phyloP scores from a whole-genome alignment of 2,113 vertebrate genomes.

The Salvator merianae region DNA sequence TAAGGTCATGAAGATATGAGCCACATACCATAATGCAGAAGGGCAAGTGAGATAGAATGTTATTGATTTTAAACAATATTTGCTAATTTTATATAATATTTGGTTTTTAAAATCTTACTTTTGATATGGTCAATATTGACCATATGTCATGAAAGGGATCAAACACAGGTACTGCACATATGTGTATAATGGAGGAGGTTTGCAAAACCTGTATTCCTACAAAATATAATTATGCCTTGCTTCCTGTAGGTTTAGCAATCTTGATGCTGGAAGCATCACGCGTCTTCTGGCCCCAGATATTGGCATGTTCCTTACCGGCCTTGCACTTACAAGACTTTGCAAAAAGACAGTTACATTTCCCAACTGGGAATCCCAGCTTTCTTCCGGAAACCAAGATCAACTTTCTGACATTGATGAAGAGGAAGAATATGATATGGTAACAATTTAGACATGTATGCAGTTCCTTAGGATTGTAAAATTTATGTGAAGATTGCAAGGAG shows the following conservation, averaged over 20 bases:
- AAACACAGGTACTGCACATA: no score
- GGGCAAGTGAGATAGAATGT: no score
- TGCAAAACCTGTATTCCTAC: background rate
- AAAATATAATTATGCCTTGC: background rate
- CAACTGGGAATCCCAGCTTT: conserved; percentile 49
- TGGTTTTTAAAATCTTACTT: no score
- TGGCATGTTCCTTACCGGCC: conserved; percentile 60
- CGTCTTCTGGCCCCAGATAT: conserved; percentile 75
- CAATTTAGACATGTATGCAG: background rate
- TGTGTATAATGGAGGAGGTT: background rate
- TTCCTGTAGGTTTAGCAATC: conserved; percentile 73
- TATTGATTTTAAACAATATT: no score
- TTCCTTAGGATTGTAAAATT: background rate
- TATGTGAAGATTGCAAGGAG: background rate
- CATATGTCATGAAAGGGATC: no score
- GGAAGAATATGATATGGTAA: background rate
- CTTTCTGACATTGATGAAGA: background rate
- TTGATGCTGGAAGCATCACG: conserved; percentile 67
- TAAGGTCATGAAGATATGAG: no score
- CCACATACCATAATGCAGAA: no score
- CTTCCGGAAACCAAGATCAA: conserved; percentile 21
- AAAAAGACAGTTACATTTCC: conserved; percentile 57
- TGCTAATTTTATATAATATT: no score
- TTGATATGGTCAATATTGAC: no score
- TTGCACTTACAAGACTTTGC: conserved; percentile 67